These are phyloP conservation scores for Ophiodon elongatus DNA, from an alignment of 2,113 vertebrate genomes.

Conservation along the genomic window DNA sequence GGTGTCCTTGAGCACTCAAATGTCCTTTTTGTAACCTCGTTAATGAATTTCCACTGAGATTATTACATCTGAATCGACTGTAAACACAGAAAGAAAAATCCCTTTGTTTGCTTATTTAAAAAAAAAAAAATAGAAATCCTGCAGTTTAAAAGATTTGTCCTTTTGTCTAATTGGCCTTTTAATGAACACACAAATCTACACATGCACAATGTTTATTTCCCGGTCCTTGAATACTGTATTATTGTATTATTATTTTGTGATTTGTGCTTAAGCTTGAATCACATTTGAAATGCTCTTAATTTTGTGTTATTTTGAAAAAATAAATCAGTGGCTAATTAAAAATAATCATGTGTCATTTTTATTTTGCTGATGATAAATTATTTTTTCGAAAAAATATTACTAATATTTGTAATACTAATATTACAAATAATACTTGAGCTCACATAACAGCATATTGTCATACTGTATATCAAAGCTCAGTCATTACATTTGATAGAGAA, in stretches of 20 bases:
- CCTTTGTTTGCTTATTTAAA: neutral
- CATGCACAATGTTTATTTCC: conserved; percentile 2
- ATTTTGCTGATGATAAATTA: neutral
- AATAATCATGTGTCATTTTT: neutral
- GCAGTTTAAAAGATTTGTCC: neutral
- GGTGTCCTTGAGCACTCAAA: neutral
- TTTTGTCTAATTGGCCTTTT: conserved; percentile 2
- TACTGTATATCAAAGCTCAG: neutral
- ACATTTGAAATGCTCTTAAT: conserved; percentile 29
- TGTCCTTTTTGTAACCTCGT: neutral
- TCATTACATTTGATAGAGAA: neutral
- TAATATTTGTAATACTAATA: too few relatives aligned
- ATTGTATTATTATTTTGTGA: conserved; percentile 27
- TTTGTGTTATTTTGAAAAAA: neutral
- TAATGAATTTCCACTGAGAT: conserved; percentile 10
- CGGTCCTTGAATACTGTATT: conserved; percentile 1
- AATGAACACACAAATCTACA: neutral
- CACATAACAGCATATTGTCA: neutral
- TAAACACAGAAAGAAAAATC: neutral
- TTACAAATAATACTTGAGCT: neutral
- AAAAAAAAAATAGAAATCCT: conserved; percentile 22
- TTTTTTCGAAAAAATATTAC: neutral
- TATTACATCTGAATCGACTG: neutral
- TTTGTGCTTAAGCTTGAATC: conserved; percentile 22
- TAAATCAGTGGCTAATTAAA: neutral